Base-by-base conservation (phyloP, 2,113 vertebrate species). In the Menidia beryllina region DNA sequence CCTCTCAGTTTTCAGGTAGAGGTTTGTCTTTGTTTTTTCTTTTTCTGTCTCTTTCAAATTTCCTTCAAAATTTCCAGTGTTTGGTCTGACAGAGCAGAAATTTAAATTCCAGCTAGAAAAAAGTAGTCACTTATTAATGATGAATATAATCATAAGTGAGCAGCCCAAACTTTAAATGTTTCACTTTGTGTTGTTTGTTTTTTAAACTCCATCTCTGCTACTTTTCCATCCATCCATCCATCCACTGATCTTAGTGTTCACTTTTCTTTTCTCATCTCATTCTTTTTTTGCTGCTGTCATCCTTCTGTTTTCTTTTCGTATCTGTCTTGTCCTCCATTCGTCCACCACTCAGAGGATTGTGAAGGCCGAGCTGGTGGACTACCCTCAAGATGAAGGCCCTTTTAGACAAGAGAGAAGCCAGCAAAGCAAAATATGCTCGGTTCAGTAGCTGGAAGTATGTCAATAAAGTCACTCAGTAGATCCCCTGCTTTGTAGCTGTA, bases 361-460 rank as follows among this genome's bases (percentile, higher is more conserved):
- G 91, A 97, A 96, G 93, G 96, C 96, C 87, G 95, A 95, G 92
- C 92, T 98, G 95, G 96, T 98, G 94, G 93, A 95, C 89, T 98
- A 96, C 85, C 94, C 93, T 20, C 96, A 98, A 91, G 96, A 98
- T 84, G 96, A 93, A 94, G 93, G 92, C 83, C 88, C 92, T 85
- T 52, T 77, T 79, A 86, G 71, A 81, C 90, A 90, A 79, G 92
- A 95, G 63, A 93, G 74, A 89, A 78, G 39, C 83, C 94, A 92
- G 91, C 93, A 95, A 91, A 98, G 96, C 93, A 97, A 95, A 95
- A 86, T 97, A 93, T 99, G 96, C 92, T 95, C 91, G 86, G 84
- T 98, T 85, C 96, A 98, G 61, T 99, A 97, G 94, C 82, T 81
- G 25, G 61, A 91, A 88, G 91, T 93, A 91, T n/a, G 91, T 91